Evolutionary conservation across 2,113 vertebrate genomes (phyloP).

Genomic region (Daubentonia madagascariensis): DNA sequence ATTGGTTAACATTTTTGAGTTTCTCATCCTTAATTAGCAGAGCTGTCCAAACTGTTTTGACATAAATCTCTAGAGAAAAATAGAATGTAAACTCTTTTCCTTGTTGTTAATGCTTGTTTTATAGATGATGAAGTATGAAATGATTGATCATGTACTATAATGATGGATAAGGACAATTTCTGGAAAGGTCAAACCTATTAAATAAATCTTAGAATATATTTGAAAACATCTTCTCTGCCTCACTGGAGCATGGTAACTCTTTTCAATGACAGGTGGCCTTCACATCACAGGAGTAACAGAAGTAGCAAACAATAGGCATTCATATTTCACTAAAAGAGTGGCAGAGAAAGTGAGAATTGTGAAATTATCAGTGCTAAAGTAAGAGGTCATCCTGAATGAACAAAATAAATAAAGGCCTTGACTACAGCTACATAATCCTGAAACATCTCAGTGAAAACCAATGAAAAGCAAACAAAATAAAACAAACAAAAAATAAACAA

Average conservation of each 20-base stretch:
- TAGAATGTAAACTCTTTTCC: slow-evolving; percentile 62
- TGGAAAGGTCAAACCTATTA: slow-evolving; percentile 85
- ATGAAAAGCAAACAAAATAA: slow-evolving; percentile 15
- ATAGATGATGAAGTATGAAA: slow-evolving; percentile 76
- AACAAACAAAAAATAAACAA: not conserved
- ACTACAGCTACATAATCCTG: slow-evolving; percentile 46
- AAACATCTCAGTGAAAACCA: slow-evolving; percentile 51
- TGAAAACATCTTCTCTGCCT: slow-evolving; percentile 63
- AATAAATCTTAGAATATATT: slow-evolving; percentile 81
- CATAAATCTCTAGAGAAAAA: slow-evolving; percentile 63
- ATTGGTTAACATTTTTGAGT: not conserved
- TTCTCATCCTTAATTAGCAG: slow-evolving; percentile 50
- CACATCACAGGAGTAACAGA: slow-evolving; percentile 47
- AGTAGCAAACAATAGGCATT: slow-evolving; percentile 58
- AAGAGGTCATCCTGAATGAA: slow-evolving; percentile 64
- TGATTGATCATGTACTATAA: slow-evolving; percentile 82
- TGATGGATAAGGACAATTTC: slow-evolving; percentile 85
- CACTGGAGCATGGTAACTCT: slow-evolving; percentile 60
- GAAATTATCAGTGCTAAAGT: slow-evolving; percentile 37
- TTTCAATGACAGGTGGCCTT: slow-evolving; percentile 77
- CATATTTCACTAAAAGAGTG: slow-evolving; percentile 44
- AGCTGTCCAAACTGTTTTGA: slow-evolving; percentile 42
- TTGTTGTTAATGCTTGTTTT: slow-evolving; percentile 73
- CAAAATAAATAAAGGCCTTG: slow-evolving; percentile 66
- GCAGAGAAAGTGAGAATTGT: not conserved